Conservation (phyloP, 2,797 vertebrate species). For the Glyptemys insculpta region DNA sequence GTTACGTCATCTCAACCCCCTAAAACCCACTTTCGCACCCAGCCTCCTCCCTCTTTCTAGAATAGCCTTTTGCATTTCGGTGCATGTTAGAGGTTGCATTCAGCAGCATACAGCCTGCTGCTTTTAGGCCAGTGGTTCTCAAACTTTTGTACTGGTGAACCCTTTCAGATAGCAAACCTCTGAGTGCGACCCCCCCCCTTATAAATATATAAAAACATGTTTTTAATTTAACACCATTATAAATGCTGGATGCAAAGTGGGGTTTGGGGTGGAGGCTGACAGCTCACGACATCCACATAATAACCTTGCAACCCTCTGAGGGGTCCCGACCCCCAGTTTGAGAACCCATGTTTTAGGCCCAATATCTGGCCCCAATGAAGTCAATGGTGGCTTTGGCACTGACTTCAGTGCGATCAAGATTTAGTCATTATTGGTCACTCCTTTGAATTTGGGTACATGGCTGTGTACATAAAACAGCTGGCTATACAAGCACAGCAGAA, state of each 20-base stretch:
- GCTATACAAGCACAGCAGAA: background rate
- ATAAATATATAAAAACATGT: no score
- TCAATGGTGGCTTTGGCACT: accelerated
- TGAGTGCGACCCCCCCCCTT: no score
- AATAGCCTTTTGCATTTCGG: background rate
- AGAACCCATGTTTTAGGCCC: background rate
- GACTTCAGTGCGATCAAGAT: background rate
- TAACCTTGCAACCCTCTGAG: no score
- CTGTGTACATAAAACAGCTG: background rate
- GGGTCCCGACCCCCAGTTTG: no score
- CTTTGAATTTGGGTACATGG: background rate
- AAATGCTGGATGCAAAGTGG: no score
- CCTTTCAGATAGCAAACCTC: no score
- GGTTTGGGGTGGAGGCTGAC: no score
- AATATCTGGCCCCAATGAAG: background rate
- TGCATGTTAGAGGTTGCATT: background rate
- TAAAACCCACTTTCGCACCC: accelerated
- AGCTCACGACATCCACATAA: no score
- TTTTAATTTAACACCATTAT: no score
- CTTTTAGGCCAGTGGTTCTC: no score
- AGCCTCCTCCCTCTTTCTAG: background rate
- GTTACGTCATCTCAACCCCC: background rate
- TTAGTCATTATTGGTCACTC: background rate
- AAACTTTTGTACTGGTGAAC: no score
- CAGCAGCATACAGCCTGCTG: background rate